Evolutionary conservation across 2,113 vertebrate genomes (phyloP).

Genomic region (Aegypius monachus): DNA sequence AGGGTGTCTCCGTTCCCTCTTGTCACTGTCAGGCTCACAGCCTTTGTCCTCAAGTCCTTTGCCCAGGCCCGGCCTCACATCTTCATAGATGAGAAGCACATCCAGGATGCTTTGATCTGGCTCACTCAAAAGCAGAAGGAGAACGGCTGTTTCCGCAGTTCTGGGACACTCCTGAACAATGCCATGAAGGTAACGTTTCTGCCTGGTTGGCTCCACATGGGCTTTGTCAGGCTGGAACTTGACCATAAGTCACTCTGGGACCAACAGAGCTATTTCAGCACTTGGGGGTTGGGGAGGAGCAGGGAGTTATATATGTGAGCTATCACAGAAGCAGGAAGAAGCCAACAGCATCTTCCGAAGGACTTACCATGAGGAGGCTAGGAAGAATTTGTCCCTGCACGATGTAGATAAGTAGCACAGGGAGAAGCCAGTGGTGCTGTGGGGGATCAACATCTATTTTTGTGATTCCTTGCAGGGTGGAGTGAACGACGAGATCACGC

Average conservation of each 20-base stretch:
- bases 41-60: constrained; percentile 76
- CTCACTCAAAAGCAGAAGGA: constrained; percentile 65
- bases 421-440: neutral
- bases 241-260: neutral
- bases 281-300: neutral
- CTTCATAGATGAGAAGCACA: constrained; percentile 66
- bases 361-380: neutral
- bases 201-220: neutral
- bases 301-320: neutral
- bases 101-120: constrained; percentile 52
- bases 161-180: constrained; percentile 68
- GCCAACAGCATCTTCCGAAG: neutral
- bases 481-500: constrained; percentile 28
- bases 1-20: constrained; percentile 21
- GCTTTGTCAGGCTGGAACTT: constrained; percentile 57
- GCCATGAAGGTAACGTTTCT: constrained; percentile 69
- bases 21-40: constrained; percentile 67
- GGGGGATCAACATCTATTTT: neutral
- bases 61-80: constrained; percentile 56
- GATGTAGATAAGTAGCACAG: neutral
- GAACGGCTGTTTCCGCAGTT: constrained; percentile 72
- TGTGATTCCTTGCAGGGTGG: constrained; percentile 56
- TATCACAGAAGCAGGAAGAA: neutral
- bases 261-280: neutral
- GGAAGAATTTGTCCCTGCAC: neutral